Conservation (phyloP, 1,140 invertebrate species). For the Conus ventricosus region DNA sequence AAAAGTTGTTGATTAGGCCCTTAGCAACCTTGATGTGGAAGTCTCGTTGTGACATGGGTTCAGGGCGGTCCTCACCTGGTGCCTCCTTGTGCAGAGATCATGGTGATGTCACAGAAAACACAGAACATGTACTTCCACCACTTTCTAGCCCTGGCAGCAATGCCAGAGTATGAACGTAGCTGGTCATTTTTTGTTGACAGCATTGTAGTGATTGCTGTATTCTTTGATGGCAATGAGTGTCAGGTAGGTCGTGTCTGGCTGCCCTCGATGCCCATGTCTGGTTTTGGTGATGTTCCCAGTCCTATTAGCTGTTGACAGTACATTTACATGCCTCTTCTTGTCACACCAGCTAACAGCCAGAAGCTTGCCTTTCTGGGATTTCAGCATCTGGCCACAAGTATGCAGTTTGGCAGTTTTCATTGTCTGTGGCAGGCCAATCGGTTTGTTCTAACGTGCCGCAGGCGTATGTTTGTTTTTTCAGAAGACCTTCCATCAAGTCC, state of each 20-base stretch:
- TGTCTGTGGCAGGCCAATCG: too few species aligned
- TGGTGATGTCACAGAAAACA: neutral
- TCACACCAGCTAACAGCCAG: neutral
- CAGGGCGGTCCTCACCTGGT: neutral
- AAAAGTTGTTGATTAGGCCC: neutral
- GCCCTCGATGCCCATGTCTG: neutral
- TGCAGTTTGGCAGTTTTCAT: neutral
- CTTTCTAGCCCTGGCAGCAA: neutral
- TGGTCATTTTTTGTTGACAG: constrained; percentile 15
- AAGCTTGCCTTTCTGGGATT: neutral
- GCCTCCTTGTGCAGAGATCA: neutral
- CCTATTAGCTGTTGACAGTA: neutral
- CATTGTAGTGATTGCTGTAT: neutral
- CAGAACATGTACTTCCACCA: constrained; percentile 8
- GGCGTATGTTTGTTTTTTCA: constrained; percentile 19
- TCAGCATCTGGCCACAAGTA: neutral
- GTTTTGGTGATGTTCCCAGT: neutral
- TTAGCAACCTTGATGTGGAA: neutral
- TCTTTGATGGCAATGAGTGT: neutral
- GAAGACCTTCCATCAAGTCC: constrained; percentile 28
- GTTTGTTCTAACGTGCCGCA: neutral
- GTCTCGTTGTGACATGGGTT: neutral
- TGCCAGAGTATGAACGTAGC: neutral
- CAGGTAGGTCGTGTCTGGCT: neutral
- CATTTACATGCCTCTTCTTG: neutral